These are phyloP conservation scores for Drosophila borborema DNA, from an alignment of 2,888 invertebrate species.

Conservation along the genomic window DNA sequence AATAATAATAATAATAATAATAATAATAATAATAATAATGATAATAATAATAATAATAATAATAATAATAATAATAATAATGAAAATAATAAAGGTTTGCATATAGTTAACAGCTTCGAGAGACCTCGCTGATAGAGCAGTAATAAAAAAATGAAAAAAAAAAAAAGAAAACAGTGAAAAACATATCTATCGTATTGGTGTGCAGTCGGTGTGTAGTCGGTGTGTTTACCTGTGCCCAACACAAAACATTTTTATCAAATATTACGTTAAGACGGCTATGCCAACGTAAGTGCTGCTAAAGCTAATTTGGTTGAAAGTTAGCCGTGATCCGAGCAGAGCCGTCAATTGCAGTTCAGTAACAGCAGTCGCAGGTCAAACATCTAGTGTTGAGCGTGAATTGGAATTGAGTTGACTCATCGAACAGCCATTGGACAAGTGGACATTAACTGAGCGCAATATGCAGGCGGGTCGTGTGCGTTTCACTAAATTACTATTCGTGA, in stretches of 20 bases:
- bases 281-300: constrained; percentile 2
- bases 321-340: constrained; percentile 3
- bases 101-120: not conserved
- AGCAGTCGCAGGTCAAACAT: constrained; percentile 25
- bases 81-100: too few species aligned
- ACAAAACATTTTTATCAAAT: constrained; percentile 43
- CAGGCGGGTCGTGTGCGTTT: constrained; percentile 21
- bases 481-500: constrained; percentile 25
- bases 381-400: constrained; percentile 7
- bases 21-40: too few species aligned
- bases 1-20: too few species aligned
- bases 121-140: constrained; percentile 1
- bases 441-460: constrained; percentile 23
- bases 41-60: too few species aligned
- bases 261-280: constrained; percentile 14
- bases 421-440: not conserved
- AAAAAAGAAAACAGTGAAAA: not conserved
- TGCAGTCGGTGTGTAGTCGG: not conserved
- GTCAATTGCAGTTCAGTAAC: constrained; percentile 6
- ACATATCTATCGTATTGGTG: constrained; percentile 7
- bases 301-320: not conserved
- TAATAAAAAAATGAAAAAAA: not conserved
- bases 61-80: too few species aligned
- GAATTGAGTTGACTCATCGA: not conserved
- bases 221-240: constrained; percentile 4